A percentile compares a stretch with the other conserved stretches of the same genome.
Evolutionary conservation across 2,113 vertebrate species (phyloP).

Genomic region (Mus spicilegus): DNA sequence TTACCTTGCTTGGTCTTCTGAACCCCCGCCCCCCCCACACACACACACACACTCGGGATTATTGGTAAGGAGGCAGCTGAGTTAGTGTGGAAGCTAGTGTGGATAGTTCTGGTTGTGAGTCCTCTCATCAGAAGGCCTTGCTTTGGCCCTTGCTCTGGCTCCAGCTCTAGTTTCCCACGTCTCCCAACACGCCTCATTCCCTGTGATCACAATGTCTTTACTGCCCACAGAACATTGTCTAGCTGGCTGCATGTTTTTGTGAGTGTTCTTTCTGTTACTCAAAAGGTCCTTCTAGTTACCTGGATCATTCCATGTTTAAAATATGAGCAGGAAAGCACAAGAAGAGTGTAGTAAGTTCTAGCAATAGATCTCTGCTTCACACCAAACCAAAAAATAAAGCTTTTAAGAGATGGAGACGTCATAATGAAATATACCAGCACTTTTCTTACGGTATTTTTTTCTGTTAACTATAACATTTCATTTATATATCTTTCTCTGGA

Average conservation of each 20-base stretch:
- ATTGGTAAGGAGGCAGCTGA: neutral
- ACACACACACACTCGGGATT: neutral
- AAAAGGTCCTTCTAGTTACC: slow-evolving; percentile 18
- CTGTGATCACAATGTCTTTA: neutral
- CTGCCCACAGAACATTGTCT: slow-evolving; percentile 10
- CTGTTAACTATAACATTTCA: slow-evolving; percentile 29
- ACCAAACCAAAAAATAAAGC: neutral
- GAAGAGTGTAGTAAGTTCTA: slow-evolving; percentile 40
- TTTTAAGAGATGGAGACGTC: slow-evolving; percentile 23
- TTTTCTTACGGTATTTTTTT: slow-evolving; percentile 30
- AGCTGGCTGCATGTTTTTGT: neutral
- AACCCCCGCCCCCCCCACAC: neutral
- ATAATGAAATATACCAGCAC: slow-evolving; percentile 6
- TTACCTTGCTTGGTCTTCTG: slow-evolving; percentile 7
- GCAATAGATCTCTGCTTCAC: neutral
- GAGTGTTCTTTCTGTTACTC: slow-evolving; percentile 8
- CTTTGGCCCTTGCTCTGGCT: neutral
- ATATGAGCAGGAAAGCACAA: neutral
- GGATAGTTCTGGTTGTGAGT: neutral
- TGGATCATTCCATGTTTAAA: slow-evolving; percentile 19
- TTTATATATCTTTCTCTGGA: neutral
- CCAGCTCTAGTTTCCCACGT: neutral
- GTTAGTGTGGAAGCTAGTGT: neutral
- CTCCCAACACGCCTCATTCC: neutral
- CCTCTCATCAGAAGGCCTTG: neutral